Conservation (phyloP, 1,140 invertebrate genomes). For the Drosophila kepulauana region DNA sequence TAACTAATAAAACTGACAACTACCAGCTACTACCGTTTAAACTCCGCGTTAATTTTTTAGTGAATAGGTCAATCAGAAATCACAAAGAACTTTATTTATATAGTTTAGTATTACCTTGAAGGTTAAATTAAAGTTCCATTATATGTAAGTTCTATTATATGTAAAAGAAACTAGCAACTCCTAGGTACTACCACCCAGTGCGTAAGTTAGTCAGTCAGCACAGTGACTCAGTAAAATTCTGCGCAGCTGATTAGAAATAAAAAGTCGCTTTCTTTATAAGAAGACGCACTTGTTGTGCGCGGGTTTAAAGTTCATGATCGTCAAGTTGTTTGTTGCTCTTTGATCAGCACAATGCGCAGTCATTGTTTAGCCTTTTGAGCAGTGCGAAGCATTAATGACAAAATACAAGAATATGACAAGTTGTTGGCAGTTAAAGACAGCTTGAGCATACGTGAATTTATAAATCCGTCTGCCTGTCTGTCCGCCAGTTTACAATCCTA, state of each 20-base stretch:
- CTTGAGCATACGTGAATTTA: neutral
- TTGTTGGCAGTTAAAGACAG: neutral
- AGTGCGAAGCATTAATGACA: no score
- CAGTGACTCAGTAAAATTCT: no score
- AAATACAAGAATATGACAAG: neutral
- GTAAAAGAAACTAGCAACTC: no score
- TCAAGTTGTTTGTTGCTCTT: constrained; percentile 1
- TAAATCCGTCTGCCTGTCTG: neutral
- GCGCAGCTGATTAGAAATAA: no score
- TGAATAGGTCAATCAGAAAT: no score
- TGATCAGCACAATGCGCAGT: constrained; percentile 1
- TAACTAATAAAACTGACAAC: neutral
- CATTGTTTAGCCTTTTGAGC: neutral
- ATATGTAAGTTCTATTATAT: no score
- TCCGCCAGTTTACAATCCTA: neutral
- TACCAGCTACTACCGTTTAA: neutral
- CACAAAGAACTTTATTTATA: no score
- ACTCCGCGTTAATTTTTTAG: no score
- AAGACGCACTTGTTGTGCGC: neutral
- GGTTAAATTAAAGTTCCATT: no score
- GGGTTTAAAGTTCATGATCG: constrained; percentile 6
- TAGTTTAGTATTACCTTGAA: no score
- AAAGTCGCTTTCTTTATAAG: neutral
- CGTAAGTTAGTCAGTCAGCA: no score
- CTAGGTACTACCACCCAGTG: no score